A percentile compares a stretch with the other conserved stretches of the same genome.
Evolutionary conservation across 1,140 invertebrate genomes (phyloP).

Genomic region (Drosophila sturtevanti): DNA sequence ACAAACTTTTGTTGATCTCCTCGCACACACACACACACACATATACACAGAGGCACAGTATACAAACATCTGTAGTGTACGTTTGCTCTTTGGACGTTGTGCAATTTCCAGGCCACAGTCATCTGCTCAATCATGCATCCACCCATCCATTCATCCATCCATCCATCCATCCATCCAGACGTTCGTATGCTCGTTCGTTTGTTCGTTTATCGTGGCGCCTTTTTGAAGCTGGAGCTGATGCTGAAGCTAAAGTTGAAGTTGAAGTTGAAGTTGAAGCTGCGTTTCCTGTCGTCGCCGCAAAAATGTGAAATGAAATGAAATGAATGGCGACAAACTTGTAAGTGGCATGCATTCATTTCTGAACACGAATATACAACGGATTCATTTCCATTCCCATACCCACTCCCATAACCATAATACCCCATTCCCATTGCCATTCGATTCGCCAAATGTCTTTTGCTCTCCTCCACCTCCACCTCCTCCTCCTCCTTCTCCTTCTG

Average conservation of each 20-base stretch:
- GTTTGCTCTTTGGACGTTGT: slow-evolving; percentile 35
- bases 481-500: not conserved
- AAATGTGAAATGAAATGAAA: slow-evolving; percentile 48
- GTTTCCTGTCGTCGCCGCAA: slow-evolving; percentile 57
- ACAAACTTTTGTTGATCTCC: not conserved
- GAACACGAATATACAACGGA: slow-evolving; percentile 42
- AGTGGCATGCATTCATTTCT: slow-evolving; percentile 76
- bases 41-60: no score
- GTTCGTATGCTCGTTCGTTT: no score
- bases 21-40: no score
- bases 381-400: slow-evolving; percentile 13
- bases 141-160: slow-evolving; percentile 3
- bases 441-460: slow-evolving; percentile 61
- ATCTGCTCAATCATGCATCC: slow-evolving; percentile 69
- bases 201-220: slow-evolving; percentile 58
- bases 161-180: not conserved
- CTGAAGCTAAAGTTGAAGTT: not conserved
- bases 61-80: not conserved
- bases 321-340: slow-evolving; percentile 71
- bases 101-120: slow-evolving; percentile 51
- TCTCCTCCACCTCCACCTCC: no score
- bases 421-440: slow-evolving; percentile 10
- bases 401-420: not conserved
- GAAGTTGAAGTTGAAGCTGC: slow-evolving; percentile 52
- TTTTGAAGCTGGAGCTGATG: slow-evolving; percentile 30